Conservation (phyloP, 2,797 vertebrate genomes). For the Acipenser transmontanus region DNA sequence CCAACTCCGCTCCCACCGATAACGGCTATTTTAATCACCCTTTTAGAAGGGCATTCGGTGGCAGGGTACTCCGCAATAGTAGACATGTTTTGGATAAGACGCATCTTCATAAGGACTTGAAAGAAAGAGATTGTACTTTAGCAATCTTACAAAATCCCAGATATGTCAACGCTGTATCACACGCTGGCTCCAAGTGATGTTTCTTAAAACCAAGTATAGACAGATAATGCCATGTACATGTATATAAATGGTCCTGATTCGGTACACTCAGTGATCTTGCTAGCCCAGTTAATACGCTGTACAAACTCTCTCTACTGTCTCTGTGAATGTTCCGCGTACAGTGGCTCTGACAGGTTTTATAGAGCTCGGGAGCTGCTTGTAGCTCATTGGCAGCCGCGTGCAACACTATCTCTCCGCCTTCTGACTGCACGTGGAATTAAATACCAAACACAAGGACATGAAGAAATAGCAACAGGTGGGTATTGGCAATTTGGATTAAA, state of each 20-base stretch:
- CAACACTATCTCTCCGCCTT: slow-evolving; percentile 3
- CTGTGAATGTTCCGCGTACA: too few species aligned
- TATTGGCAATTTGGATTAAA: neutral
- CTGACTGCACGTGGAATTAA: slow-evolving; percentile 38
- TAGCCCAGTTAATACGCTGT: too few species aligned
- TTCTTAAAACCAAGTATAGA: too few species aligned
- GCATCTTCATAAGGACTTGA: slow-evolving; percentile 54
- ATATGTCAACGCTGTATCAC: too few species aligned
- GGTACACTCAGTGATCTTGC: too few species aligned
- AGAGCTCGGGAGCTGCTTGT: slow-evolving; percentile 40
- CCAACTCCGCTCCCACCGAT: slow-evolving; percentile 87
- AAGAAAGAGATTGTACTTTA: too few species aligned
- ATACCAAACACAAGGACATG: neutral
- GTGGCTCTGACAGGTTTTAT: slow-evolving; percentile 35
- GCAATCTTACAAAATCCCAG: too few species aligned
- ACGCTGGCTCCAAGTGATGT: too few species aligned
- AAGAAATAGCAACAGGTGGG: slow-evolving; percentile 34
- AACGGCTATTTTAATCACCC: slow-evolving; percentile 84
- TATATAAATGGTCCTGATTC: too few species aligned
- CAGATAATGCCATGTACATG: too few species aligned
- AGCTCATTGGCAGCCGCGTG: neutral
- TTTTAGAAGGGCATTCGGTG: slow-evolving; percentile 45
- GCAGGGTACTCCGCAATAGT: slow-evolving; percentile 76
- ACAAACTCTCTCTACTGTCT: neutral
- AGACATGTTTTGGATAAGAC: slow-evolving; percentile 88